Evolutionary conservation across 1,140 invertebrate genomes (phyloP), one percentile per base, ranked within the genome.

Genomic region (Bombyx mandarina): DNA sequence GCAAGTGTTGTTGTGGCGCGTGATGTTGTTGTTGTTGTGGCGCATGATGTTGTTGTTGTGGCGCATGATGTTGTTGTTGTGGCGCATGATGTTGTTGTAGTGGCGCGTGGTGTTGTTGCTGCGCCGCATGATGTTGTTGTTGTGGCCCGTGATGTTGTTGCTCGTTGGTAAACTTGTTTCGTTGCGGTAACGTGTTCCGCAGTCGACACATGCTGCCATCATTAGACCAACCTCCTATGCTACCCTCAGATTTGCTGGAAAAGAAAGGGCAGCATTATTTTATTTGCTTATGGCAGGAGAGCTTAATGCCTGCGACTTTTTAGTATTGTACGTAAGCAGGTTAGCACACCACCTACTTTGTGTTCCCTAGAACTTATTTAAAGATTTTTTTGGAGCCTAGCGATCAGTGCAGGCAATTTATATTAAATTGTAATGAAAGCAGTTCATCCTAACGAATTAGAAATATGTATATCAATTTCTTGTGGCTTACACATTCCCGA

Each of bases 121-220:
- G 62, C 63, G 47, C 61, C 63, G 4, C 63, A 18, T 18, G 12
- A 18, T 70, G 67, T n/a, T 66, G 69, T 35, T 63, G 68, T 3
- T 66, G 66, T 46, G 62, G 65, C 8, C 2, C 26, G 26, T 66
- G 66, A 35, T 62, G 66, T 45, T 74, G 75, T 8, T 78, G 77
- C 12, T 83, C 82, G 52, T 86, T 86, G 56, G 83, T 85, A 63
- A 83, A 82, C 72, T 86, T 86, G 65, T 79, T 79, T 12, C 80
- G 65, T 45, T 79, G 83, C 35, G 81, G 79, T 58, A 86, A 54
- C 0, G 81, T 70, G 67, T 86, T 86, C 43, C 80, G 74, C 6
- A 86, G 81, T 26, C 83, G 81, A 55, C 80, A 83, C 42, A 83
- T 65, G 62, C 82, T 85, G 22, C 77, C 80, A 4, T 86, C 82